Evolutionary conservation across 1,140 invertebrate genomes (phyloP).

Genomic region (Chymomyza costata): DNA sequence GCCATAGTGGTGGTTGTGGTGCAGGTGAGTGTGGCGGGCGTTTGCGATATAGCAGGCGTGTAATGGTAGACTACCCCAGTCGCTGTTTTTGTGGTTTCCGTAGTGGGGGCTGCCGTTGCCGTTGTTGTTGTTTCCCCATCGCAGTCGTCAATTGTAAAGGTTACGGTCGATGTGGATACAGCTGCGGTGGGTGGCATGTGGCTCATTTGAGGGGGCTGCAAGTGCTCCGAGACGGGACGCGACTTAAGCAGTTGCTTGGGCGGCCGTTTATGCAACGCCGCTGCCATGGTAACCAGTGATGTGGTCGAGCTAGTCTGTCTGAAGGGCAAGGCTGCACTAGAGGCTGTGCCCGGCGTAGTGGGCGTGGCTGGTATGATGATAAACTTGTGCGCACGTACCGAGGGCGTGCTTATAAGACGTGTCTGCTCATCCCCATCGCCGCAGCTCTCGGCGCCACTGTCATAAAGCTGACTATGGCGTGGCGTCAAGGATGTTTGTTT

Average conservation of each 20-base stretch:
- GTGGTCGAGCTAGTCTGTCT: constrained; percentile 53
- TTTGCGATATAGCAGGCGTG: constrained; percentile 24
- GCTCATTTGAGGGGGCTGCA: constrained; percentile 35
- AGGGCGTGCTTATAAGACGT: constrained; percentile 52
- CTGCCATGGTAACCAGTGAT: constrained; percentile 52
- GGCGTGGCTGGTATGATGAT: constrained; percentile 66
- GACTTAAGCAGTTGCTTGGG: constrained; percentile 35
- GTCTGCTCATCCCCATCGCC: constrained; percentile 60
- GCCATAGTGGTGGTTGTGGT: constrained; percentile 62
- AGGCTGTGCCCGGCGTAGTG: constrained; percentile 20
- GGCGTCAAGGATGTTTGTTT: constrained; percentile 15
- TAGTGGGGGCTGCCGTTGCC: constrained; percentile 2
- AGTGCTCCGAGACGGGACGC: constrained; percentile 53
- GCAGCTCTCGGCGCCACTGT: constrained; percentile 66
- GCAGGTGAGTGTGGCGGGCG: constrained; percentile 48
- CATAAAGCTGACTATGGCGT: constrained; percentile 59
- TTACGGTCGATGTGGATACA: constrained; percentile 54
- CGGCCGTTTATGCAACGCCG: constrained; percentile 44
- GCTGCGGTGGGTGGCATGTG: constrained; percentile 14
- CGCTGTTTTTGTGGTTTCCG: neutral
- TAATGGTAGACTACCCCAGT: constrained; percentile 5
- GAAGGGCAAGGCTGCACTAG: constrained; percentile 32
- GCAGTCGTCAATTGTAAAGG: constrained; percentile 65
- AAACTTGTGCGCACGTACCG: constrained; percentile 59
- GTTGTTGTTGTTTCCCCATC: constrained; percentile 19